Percentiles rank a stretch among this genome's conserved stretches.
Conservation (phyloP, 2,113 vertebrate genomes). For the Neopipo cinnamomea region DNA sequence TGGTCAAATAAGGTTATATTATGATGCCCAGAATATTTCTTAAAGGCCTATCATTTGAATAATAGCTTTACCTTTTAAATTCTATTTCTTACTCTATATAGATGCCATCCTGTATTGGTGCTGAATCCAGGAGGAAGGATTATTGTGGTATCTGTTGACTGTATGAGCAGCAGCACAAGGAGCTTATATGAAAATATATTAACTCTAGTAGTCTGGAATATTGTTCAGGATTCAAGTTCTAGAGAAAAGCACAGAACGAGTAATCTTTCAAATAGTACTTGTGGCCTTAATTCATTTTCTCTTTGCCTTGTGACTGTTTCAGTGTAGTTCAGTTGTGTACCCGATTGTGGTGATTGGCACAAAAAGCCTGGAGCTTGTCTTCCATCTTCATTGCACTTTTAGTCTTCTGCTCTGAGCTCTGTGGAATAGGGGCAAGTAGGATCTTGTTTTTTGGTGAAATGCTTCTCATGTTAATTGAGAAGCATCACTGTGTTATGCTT, state of each 20-base stretch:
- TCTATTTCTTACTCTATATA: background rate
- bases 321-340: background rate
- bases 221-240: background rate
- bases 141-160: background rate
- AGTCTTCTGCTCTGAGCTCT: background rate
- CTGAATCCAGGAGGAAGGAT: background rate
- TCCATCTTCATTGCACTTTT: background rate
- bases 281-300: background rate
- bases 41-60: background rate
- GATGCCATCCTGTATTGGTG: background rate
- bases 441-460: background rate
- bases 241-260: background rate
- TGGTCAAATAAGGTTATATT: background rate
- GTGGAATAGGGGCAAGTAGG: background rate
- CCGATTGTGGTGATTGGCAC: background rate
- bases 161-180: background rate
- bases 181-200: background rate
- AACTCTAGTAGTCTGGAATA: background rate
- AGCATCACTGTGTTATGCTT: background rate
- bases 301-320: background rate
- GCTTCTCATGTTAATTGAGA: background rate
- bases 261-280: background rate
- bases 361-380: background rate
- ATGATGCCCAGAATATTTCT: background rate
- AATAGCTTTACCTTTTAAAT: background rate